Conservation (phyloP, 2,888 invertebrate species). For the Scelioninae gen. 1 region DNA sequence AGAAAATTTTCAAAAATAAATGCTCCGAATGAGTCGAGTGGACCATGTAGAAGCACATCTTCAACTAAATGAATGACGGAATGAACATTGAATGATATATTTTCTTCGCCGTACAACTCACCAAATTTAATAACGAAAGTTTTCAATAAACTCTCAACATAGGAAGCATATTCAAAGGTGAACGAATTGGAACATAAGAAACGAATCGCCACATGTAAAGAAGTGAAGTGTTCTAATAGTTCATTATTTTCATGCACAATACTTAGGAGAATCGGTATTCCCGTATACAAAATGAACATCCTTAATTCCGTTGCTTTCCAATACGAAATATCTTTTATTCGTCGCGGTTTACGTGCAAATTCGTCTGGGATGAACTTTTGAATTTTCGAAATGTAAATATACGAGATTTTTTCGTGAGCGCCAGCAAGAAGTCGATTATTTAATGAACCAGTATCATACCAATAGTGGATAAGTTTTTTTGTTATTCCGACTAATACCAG, state of each 20-base stretch:
- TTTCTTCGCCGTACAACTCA: neutral
- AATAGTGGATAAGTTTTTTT: slow-evolving; percentile 61
- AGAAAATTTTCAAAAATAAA: slow-evolving; percentile 15
- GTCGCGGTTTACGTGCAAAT: slow-evolving; percentile 7
- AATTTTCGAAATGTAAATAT: neutral
- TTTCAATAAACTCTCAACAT: no score
- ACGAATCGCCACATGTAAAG: no score
- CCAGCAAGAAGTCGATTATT: neutral
- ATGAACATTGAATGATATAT: slow-evolving; percentile 20
- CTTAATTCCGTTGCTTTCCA: slow-evolving; percentile 20
- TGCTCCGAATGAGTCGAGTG: neutral
- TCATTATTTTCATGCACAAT: no score
- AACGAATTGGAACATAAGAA: no score
- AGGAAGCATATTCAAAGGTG: no score
- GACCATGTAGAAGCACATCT: neutral
- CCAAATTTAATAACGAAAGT: no score
- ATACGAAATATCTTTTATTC: neutral
- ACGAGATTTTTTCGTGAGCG: neutral
- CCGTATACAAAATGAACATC: slow-evolving; percentile 72
- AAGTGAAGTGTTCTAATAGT: no score
- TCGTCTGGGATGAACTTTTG: neutral
- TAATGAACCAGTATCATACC: slow-evolving; percentile 16
- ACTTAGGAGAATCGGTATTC: slow-evolving; percentile 67
- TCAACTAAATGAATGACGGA: slow-evolving; percentile 3
- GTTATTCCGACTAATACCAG: slow-evolving; percentile 64